Conservation (phyloP, 2,797 vertebrate genomes). For the Phalanger gymnotis region DNA sequence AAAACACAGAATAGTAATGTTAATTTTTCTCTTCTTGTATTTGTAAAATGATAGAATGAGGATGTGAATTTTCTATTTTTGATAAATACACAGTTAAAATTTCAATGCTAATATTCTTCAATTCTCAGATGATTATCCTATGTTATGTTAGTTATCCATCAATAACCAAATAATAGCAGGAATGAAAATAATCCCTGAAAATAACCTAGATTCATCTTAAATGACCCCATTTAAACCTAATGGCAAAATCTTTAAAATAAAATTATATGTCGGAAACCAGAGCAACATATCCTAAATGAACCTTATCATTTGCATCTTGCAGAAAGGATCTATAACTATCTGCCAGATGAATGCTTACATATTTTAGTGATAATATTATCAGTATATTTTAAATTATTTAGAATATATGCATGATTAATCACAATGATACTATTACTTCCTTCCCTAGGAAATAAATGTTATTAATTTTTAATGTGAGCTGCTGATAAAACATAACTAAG, state of each 20-base stretch:
- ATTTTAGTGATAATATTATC: slow-evolving; percentile 37
- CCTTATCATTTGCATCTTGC: not conserved
- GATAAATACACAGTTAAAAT: not conserved
- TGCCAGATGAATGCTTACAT: not conserved
- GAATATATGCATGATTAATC: slow-evolving; percentile 19
- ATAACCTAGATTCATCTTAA: not conserved
- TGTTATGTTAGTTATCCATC: not conserved
- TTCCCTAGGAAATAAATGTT: not conserved
- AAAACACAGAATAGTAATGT: not conserved
- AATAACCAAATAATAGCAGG: not conserved
- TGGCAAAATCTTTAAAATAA: not conserved
- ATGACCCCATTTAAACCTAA: not conserved
- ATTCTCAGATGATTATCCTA: not conserved
- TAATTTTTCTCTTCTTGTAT: not conserved
- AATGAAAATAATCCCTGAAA: not conserved
- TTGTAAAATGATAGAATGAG: not conserved
- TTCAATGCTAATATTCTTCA: not conserved
- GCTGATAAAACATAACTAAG: slow-evolving; percentile 1
- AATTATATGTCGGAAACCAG: not conserved
- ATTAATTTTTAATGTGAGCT: slow-evolving; percentile 5
- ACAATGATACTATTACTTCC: slow-evolving; percentile 24
- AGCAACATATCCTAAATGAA: not conserved
- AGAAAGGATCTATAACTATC: not conserved
- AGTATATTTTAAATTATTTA: not conserved
- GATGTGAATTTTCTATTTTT: not conserved